Percentiles rank a stretch among this genome's conserved stretches.
Conservation (phyloP, 2,113 vertebrate genomes). For the Hyaena hyaena region DNA sequence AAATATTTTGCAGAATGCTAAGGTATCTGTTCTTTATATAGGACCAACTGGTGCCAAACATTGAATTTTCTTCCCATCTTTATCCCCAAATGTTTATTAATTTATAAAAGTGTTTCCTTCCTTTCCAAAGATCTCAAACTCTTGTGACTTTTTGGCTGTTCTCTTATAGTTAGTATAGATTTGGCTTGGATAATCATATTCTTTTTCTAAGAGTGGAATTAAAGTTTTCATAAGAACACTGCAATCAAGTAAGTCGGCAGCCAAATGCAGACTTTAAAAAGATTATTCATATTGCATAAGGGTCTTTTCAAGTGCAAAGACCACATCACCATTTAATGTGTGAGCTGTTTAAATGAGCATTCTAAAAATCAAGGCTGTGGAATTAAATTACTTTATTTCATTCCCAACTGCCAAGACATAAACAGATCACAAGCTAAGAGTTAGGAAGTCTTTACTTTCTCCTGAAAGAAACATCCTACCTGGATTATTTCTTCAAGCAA, state of each 20-base stretch:
- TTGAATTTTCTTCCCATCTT: background rate
- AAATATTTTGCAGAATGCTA: background rate
- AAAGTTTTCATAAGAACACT: slow-evolving; percentile 15
- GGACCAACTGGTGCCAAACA: background rate
- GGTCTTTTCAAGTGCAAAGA: slow-evolving; percentile 36
- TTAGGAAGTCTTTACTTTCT: background rate
- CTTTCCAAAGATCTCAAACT: background rate
- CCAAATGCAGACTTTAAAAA: background rate
- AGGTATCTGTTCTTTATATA: background rate
- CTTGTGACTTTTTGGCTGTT: background rate
- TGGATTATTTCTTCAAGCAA: background rate
- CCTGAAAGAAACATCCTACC: background rate
- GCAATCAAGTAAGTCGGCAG: slow-evolving; percentile 4
- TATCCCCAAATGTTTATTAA: slow-evolving; percentile 13
- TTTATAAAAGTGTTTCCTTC: background rate
- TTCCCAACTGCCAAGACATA: background rate
- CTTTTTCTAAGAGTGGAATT: slow-evolving; percentile 22
- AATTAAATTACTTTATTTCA: background rate
- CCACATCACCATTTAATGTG: background rate
- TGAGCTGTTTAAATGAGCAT: background rate
- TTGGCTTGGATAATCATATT: background rate
- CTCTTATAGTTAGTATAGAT: background rate
- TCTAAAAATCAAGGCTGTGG: background rate
- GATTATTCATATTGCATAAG: slow-evolving; percentile 15
- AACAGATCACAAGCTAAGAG: background rate